Evolutionary conservation across 92 coral and sea anemone species (phyloP).

Genomic region (Ricordea florida): DNA sequence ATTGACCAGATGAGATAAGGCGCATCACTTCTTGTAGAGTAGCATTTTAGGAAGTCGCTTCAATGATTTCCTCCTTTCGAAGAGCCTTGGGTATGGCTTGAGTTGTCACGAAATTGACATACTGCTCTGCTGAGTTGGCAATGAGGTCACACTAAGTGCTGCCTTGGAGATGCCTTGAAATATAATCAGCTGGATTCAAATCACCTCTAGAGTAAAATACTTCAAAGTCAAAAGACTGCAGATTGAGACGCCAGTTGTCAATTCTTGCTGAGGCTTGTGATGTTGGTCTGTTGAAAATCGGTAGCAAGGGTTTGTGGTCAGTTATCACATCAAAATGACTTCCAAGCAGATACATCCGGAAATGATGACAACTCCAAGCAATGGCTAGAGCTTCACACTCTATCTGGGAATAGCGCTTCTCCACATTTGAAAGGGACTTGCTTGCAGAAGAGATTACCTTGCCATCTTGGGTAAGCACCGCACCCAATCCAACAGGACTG

Average conservation of each 20-base stretch:
- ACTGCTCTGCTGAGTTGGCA: conserved; percentile 4
- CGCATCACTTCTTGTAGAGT: conserved; percentile 30
- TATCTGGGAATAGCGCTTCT: not conserved
- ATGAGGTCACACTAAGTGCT: conserved; percentile 17
- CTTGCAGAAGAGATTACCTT: conserved; percentile 3
- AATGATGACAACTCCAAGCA: not conserved
- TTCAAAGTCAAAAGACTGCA: not conserved
- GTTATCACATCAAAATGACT: not conserved
- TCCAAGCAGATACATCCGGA: conserved; percentile 1
- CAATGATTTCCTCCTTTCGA: not conserved
- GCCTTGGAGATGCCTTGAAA: conserved; percentile 36
- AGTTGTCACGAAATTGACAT: too few relatives aligned
- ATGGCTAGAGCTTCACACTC: not conserved
- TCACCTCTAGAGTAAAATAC: not conserved
- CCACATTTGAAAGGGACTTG: conserved; percentile 1
- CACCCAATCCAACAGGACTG: conserved; percentile 42
- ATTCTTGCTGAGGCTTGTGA: conserved; percentile 3
- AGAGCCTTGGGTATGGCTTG: conserved; percentile 29
- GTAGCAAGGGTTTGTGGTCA: not conserved
- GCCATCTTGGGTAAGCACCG: too few relatives aligned
- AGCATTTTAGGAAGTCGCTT: conserved; percentile 1
- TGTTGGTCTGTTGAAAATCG: not conserved
- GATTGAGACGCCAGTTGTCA: conserved; percentile 4
- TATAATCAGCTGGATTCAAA: too few relatives aligned
- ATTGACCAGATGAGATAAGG: conserved; percentile 9